A percentile compares a stretch with the other conserved stretches of the same genome.
These are phyloP conservation scores for Adelosebastes latens DNA, from an alignment of 2,797 vertebrate genomes.

Conservation along the genomic window DNA sequence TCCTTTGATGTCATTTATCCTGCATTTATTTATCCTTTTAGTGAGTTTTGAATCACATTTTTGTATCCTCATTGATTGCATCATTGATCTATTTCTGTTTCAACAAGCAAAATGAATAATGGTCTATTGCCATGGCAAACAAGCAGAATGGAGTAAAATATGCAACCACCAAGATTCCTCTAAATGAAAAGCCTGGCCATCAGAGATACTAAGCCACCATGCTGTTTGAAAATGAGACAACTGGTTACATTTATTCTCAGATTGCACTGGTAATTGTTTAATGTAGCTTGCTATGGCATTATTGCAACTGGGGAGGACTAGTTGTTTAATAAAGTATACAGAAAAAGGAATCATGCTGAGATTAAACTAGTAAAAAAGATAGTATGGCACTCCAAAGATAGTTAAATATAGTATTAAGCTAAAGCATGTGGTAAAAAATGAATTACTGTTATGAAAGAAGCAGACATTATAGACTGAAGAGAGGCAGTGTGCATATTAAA, in stretches of 20 bases:
- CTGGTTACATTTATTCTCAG: background rate
- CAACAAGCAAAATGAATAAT: background rate
- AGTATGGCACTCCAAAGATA: background rate
- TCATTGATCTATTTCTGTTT: background rate
- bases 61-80: background rate
- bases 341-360: background rate
- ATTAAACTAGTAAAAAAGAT: background rate
- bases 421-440: background rate
- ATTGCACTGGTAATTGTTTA: background rate
- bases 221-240: background rate
- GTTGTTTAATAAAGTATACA: background rate
- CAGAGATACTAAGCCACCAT: background rate
- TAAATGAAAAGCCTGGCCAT: background rate
- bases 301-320: background rate
- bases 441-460: background rate
- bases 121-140: background rate
- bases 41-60: conserved; percentile 26
- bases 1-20: background rate
- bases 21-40: background rate
- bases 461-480: background rate
- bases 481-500: background rate
- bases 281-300: background rate
- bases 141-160: background rate
- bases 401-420: background rate
- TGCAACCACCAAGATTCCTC: background rate